Conservation (phyloP, 2,888 invertebrate species). For the Ellobium chinense region DNA sequence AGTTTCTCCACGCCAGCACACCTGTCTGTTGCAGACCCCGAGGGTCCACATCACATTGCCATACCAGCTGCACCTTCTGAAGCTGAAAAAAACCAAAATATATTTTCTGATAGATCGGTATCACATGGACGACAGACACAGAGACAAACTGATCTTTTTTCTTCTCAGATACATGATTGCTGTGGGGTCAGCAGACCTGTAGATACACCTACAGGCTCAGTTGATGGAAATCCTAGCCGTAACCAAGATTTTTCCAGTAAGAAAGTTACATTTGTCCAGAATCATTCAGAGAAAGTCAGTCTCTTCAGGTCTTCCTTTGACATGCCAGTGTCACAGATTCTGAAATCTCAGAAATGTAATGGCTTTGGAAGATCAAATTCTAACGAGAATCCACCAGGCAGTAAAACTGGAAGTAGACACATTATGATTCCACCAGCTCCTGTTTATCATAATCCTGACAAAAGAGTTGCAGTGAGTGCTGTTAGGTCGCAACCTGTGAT, state of each 20-base stretch:
- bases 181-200: not conserved
- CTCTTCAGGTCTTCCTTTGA: conserved; percentile 10
- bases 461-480: not conserved
- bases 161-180: not conserved
- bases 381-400: not conserved
- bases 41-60: not conserved
- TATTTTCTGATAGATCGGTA: not conserved
- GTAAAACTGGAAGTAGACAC: not conserved
- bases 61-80: conserved; percentile 9
- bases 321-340: conserved; percentile 1
- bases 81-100: not conserved
- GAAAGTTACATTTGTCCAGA: not conserved
- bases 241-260: not conserved
- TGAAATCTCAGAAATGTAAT: conserved; percentile 4
- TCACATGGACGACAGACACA: not conserved
- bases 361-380: not conserved
- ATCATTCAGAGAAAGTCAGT: not conserved
- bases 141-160: not conserved
- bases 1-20: not conserved
- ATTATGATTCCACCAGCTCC: conserved; percentile 1
- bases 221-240: too few relatives aligned
- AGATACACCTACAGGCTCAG: not conserved
- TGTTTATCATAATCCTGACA: too few relatives aligned
- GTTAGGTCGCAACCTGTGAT: not conserved
- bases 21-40: not conserved